Evolutionary conservation across 1,140 invertebrate genomes (phyloP), one percentile per base, ranked within the genome.

Genomic region (Pygmarrhopalites habei): DNA sequence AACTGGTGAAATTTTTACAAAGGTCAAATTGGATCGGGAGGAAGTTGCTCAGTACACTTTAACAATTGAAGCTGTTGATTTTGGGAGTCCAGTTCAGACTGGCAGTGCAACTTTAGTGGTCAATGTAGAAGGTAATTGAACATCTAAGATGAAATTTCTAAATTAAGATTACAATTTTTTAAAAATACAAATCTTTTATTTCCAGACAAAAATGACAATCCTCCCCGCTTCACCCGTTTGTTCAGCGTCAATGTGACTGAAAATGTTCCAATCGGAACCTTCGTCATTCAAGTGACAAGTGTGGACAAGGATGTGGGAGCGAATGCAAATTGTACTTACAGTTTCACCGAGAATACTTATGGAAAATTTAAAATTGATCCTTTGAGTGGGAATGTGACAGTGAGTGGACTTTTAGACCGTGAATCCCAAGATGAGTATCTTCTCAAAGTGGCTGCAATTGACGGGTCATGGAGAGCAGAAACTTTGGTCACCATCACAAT

Each of bases 221-320:
- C 90, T 12, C 93, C 94, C 0, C 81, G 88, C 64, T 98, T 98
- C 74, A 95, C 92, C 0, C 78, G 92, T 51, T 76, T 95, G 0
- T 96, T 95, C 74, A 92, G 88, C 72, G 89, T 92, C 0, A 95
- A 95, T 73, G 90, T 98, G 0, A 95, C 92, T 0, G 95, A 98
- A 79, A 96, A 98, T 77, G 85, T 90, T 0, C 88, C 90, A 66
- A 83, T 95, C 44, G 93, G 91, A 2, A 87, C 90, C 1, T 95
- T 95, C 76, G 89, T 99, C 0, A 89, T 97, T 55, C 83, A 83
- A 73, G 88, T 98, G 0, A 95, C 92, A 2, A 93, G 90, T 73
- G 89, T 86, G 14, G 94, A 97, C 76, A 78, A 83, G 66, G 95
- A 98, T 74, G 82, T 88, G 41, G 90, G 86, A 1, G 79, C 83